Evolutionary conservation across 2,888 invertebrate species (phyloP), one percentile per base, ranked within the genome.

Genomic region (Merodon equestris): DNA sequence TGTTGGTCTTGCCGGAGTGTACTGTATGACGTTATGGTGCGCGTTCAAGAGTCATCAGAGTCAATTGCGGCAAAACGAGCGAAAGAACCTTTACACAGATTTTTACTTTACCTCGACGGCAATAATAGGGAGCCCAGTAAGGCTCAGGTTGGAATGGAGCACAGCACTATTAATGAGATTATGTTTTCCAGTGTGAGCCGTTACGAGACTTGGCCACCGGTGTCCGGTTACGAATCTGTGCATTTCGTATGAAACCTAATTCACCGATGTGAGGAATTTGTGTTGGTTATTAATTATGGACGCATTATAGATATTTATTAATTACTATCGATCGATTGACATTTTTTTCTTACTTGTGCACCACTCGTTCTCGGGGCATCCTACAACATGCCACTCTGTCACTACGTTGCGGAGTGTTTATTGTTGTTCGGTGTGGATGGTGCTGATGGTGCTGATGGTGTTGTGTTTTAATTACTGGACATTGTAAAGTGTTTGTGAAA

Each of bases 61-160:
- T 77, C 77, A 77, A 77, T 63, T 77, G 77, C 68, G 58, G 73
- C 77, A 77, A 77, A 77, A 73, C 73, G 77, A 77, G 77, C 77
- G 77, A 77, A 67, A 77, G 61, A 77, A 73, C 58, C 68, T 77
- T 67, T 61, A 58, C 61, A 61, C 36, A 34, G 47, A 40, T 51
- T 40, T 66, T 64, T 54, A 19, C 44, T 67, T 67, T 17, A 17
- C 36, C 12, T 34, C 13, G 12, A 15, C 18, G 19, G 27, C 45
- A 38, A 17, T 1, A 47, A 19, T 34, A n/a, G 45, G 18, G 50
- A 36, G n/a, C n/a, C n/a, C n/a, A n/a, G n/a, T n/a, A n/a, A n/a
- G n/a, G n/a, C n/a, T n/a, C n/a, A n/a, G n/a, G n/a, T n/a, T n/a
- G n/a, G n/a, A n/a, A n/a, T n/a, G n/a, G n/a, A n/a, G 7, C 48